A percentile compares a stretch with the other conserved stretches of the same genome.
Conservation (phyloP, 1,140 invertebrate genomes). For the Epicauta chinensis region DNA sequence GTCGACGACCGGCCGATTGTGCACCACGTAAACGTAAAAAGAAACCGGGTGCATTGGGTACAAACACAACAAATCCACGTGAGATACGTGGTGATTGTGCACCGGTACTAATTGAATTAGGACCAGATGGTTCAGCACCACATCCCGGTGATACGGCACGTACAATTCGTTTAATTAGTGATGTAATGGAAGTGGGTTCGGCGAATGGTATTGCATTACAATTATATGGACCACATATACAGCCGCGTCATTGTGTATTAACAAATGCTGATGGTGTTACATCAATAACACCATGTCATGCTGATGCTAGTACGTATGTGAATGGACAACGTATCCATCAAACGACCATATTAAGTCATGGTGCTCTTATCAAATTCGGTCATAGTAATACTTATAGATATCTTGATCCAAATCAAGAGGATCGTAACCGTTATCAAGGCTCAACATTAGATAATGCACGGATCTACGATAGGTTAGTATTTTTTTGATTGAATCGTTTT, state of each 20-base stretch:
- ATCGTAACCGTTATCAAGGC: constrained; percentile 56
- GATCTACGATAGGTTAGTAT: constrained; percentile 66
- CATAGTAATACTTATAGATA: constrained; percentile 89
- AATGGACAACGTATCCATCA: constrained; percentile 89
- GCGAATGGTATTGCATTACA: constrained; percentile 59
- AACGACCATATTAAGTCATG: constrained; percentile 85
- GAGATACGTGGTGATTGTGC: constrained; percentile 43
- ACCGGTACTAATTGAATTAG: constrained; percentile 53
- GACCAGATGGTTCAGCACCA: constrained; percentile 50
- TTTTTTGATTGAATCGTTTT: constrained; percentile 8
- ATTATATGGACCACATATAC: constrained; percentile 74
- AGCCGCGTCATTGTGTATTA: constrained; percentile 89
- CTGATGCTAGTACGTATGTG: constrained; percentile 89
- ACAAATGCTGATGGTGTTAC: constrained; percentile 84
- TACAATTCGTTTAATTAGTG: constrained; percentile 51
- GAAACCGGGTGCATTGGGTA: constrained; percentile 62
- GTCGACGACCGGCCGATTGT: constrained; percentile 79
- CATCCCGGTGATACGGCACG: constrained; percentile 51
- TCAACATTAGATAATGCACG: constrained; percentile 64
- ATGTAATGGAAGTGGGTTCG: constrained; percentile 61
- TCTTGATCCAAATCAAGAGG: constrained; percentile 83
- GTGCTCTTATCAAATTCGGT: constrained; percentile 83
- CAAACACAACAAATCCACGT: constrained; percentile 44
- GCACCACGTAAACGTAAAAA: constrained; percentile 87
- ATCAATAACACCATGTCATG: constrained; percentile 85